Base-by-base conservation (phyloP, 2,888 invertebrate species). In the Mimachlamys varia region DNA sequence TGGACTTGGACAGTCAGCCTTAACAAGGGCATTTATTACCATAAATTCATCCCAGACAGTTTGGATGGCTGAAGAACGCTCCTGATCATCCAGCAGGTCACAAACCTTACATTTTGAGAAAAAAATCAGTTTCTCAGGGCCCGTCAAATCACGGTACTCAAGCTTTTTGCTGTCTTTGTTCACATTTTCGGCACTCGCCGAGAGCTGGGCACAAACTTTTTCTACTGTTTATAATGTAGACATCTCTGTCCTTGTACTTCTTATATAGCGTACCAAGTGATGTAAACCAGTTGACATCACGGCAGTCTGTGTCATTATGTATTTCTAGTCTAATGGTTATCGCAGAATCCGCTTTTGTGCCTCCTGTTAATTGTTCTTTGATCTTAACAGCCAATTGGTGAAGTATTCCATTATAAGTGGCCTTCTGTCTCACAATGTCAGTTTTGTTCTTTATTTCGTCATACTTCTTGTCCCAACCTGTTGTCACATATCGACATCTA, bases 401-500 rank as follows among this genome's bases (percentile, higher is more conserved):
- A 0, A 76, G 27, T n/a, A n/a, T n/a, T 17, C 62, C 62, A 27
- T 76, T 17, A 13, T n/a, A 27, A 27, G 3, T 5, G 5, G 27
- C n/a, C n/a, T n/a, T n/a, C n/a, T n/a, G n/a, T n/a, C n/a, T n/a
- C n/a, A 76, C 62, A 76, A 76, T 5, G 13, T 76, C 27, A n/a
- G 4, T 17, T 5, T 17, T 2, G 62, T 17, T 76, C 4, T 17
- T 17, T 3, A 27, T 27, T n/a, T 76, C 27, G 13, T 76, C 62
- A 27, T n/a, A 76, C 27, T 76, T 76, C 62, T 13, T 76, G 62
- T 76, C 62, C 62, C 62, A 76, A n/a, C 62, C 62, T n/a, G n/a
- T n/a, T n/a, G n/a, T n/a, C n/a, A n/a, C n/a, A n/a, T n/a, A n/a
- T n/a, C n/a, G n/a, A n/a, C n/a, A n/a, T n/a, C n/a, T n/a, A n/a